Base-by-base conservation (phyloP, 2,888 invertebrate species). In the Baccha elongata region DNA sequence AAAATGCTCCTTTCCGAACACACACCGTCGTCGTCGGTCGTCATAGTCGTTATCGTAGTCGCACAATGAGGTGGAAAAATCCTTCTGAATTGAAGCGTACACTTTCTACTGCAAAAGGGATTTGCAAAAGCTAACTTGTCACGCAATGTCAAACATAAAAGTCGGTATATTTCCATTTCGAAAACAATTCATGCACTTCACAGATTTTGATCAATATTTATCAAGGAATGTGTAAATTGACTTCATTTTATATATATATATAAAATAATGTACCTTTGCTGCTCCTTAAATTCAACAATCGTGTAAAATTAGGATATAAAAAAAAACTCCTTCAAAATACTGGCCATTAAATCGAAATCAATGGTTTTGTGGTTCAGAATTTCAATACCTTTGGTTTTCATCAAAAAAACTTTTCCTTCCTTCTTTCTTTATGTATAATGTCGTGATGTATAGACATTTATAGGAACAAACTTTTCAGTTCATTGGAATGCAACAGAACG, bases 401-500 rank as follows among this genome's bases (percentile, higher is more conserved):
- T 40, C 37, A 5, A 3, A 26, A 1, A 2, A 2, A 4, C n/a
- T 6, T 17, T 26, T 17, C 2, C 26, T 5, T 11, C 37, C 19
- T 1, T 19, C 35, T 8, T 37, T 5, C 52, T 10, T 3, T 11
- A n/a, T 35, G 3, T 35, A 8, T 35, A 8, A 35, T 17, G 23
- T 26, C 23, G 29, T 53, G 44, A 32, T 46, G n/a, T n/a, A 37
- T 40, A 46, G 13, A 50, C 42, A 76, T 37, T 69, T 26, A 3
- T 69, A 69, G 64, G 58, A 35, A 10, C 4, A 58, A 62, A 35
- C 32, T 72, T 75, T 76, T 67, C 72, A 48, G 81, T 76, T 83
- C 76, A 83, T 32, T 76, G 81, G 62, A 67, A 65, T 75, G 46
- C 75, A 75, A 65, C 75, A 58, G 35, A 71, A 83, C 72, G 72